Evolutionary conservation across 2,888 invertebrate genomes (phyloP).

Genomic region (Andrena trimmerana): DNA sequence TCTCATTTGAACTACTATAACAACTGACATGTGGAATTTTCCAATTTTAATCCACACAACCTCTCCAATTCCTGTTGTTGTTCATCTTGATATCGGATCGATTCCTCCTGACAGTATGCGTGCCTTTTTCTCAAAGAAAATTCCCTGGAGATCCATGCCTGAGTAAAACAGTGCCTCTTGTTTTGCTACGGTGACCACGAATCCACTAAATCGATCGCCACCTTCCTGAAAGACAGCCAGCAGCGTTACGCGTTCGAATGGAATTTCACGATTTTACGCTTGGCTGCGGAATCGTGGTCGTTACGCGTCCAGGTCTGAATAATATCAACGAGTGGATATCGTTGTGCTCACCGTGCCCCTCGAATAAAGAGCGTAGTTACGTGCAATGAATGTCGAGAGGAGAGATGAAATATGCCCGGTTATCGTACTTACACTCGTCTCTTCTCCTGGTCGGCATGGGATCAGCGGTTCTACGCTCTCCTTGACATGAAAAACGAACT

Average conservation of each 20-base stretch:
- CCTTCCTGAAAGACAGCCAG: slow-evolving; percentile 35
- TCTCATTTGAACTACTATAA: not conserved
- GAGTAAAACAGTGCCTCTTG: not conserved
- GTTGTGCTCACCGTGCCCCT: slow-evolving; percentile 52
- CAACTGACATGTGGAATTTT: not conserved
- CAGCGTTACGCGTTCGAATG: slow-evolving; percentile 57
- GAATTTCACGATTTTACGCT: slow-evolving; percentile 73
- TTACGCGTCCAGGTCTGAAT: slow-evolving; percentile 64
- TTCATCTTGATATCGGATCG: not conserved
- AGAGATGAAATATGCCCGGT: slow-evolving; percentile 67
- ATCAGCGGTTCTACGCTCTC: slow-evolving; percentile 12
- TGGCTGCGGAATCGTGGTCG: slow-evolving; percentile 59
- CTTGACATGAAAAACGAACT: slow-evolving; percentile 44
- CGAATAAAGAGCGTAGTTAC: slow-evolving; percentile 68
- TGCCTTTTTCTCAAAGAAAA: not conserved
- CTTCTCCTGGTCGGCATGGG: slow-evolving; percentile 16
- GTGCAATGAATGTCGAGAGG: slow-evolving; percentile 68
- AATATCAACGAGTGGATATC: slow-evolving; percentile 64
- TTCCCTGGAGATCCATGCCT: not conserved
- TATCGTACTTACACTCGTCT: slow-evolving; percentile 58
- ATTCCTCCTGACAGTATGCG: not conserved
- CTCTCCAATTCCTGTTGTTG: not conserved
- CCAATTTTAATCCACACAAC: not conserved
- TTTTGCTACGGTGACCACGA: slow-evolving; percentile 12
- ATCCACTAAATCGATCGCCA: slow-evolving; percentile 33